Evolutionary conservation across 2,888 invertebrate species (phyloP), one percentile per base, ranked within the genome.

Genomic region (Platycheirus albimanus): DNA sequence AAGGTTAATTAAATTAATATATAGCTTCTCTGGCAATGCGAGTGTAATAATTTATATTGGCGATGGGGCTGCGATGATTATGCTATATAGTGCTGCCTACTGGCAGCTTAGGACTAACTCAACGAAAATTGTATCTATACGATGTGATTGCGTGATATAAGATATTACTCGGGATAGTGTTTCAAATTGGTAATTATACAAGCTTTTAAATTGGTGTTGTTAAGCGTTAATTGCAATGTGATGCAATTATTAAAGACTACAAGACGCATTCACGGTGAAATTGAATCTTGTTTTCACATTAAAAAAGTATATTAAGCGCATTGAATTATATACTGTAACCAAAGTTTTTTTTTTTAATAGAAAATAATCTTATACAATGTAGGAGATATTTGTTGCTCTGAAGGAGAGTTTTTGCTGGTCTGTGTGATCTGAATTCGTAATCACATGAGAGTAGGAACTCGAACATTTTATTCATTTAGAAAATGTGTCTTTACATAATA

Each of bases 1-100:
- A 78, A 69, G 72, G 83, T 83, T 74, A 83, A 78, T 83, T 78
- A 78, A 83, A 49, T 77, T 77, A 76, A 38, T 58, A 15, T 64
- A 58, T 24, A 8, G 7, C 3, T 8, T 10, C n/a, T 20, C 52
- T 64, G n/a, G n/a, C n/a, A n/a, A n/a, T n/a, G 41, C 51, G 30
- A 61, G 43, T 61, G 8, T n/a, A 63, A 49, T 41, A 45, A 61
- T 66, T 20, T 56, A 56, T 49, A 49, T 63, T n/a, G n/a, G 56
- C 52, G 61, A 36, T 70, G 43, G 15, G 38, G 33, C 41, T 11
- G 30, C 17, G 41, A 45, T 19, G 45, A 47, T 71, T 51, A 71
- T 36, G 41, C 4, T 45, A 17, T 45, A 17, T 7, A 8, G 33
- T n/a, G 19, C 51, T 36, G 24, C 49, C 51, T 58, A 33, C 58